Evolutionary conservation across 2,113 vertebrate species (phyloP).

Genomic region (Chiloscyllium plagiosum): DNA sequence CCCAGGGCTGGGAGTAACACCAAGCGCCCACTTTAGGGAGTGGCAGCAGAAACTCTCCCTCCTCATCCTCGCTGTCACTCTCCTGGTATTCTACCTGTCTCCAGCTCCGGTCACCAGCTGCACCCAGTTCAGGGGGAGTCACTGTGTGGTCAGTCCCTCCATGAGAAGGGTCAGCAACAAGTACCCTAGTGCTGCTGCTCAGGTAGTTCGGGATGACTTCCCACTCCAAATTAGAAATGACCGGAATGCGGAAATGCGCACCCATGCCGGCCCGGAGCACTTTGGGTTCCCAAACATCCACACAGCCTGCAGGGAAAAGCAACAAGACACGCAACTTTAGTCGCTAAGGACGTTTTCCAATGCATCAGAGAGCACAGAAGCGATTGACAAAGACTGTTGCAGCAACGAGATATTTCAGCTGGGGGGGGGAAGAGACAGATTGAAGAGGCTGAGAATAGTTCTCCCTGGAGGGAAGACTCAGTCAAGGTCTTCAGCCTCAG

Average conservation of each 20-base stretch:
- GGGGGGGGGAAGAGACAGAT: too few relatives aligned
- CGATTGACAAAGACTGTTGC: too few relatives aligned
- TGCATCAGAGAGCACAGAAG: not conserved
- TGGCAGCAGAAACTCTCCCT: not conserved
- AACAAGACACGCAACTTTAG: not conserved
- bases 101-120: conserved; percentile 53
- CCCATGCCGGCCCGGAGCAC: conserved; percentile 92
- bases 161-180: conserved; percentile 64
- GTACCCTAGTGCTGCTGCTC: conserved; percentile 53
- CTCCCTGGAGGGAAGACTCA: too few relatives aligned
- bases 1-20: conserved; percentile 69
- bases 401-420: too few relatives aligned
- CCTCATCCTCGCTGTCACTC: conserved; percentile 34
- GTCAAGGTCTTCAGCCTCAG: too few relatives aligned
- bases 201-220: conserved; percentile 60
- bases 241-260: conserved; percentile 82
- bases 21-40: conserved; percentile 56
- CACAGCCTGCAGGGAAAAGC: conserved; percentile 67
- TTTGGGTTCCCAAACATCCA: conserved; percentile 91
- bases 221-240: conserved; percentile 71
- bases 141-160: conserved; percentile 34
- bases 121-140: not conserved
- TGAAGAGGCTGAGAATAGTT: too few relatives aligned
- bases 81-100: conserved; percentile 45
- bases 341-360: too few relatives aligned